Conservation (phyloP, 1,140 invertebrate species). For the Notospermus geniculatus region DNA sequence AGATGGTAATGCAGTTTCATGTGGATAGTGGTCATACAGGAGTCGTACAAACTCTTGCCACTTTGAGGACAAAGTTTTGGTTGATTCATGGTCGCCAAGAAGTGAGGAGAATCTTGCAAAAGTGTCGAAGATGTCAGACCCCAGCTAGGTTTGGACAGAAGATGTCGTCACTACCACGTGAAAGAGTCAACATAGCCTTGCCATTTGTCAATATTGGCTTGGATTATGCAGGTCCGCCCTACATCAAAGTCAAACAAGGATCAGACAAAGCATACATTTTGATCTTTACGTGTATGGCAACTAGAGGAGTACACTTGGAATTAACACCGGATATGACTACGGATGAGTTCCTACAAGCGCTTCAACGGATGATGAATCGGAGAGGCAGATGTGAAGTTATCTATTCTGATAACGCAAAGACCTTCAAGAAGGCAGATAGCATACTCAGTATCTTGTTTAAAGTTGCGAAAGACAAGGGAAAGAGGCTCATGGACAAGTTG, state of each 20-base stretch:
- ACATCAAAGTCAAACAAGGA: neutral
- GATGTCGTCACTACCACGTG: neutral
- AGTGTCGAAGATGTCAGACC: neutral
- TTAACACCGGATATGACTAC: neutral
- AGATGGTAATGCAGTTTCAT: neutral
- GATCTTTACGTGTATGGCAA: neutral
- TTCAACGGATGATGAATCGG: neutral
- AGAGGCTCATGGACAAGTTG: too few relatives aligned
- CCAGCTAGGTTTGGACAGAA: neutral
- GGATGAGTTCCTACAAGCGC: neutral
- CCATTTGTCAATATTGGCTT: neutral
- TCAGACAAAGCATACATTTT: neutral
- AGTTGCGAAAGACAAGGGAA: neutral
- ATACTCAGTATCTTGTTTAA: neutral
- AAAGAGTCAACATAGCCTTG: neutral
- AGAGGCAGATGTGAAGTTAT: neutral
- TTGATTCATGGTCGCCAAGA: neutral
- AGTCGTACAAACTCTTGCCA: conserved; percentile 2
- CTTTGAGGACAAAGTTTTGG: neutral
- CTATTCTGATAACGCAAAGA: conserved; percentile 8
- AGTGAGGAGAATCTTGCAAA: neutral
- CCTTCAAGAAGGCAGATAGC: conserved; percentile 4
- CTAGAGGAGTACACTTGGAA: conserved; percentile 3
- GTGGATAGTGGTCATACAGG: neutral
- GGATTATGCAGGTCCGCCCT: neutral